These are phyloP conservation scores for Eupeodes latifasciatus DNA, from an alignment of 2,888 invertebrate species.

Conservation along the genomic window DNA sequence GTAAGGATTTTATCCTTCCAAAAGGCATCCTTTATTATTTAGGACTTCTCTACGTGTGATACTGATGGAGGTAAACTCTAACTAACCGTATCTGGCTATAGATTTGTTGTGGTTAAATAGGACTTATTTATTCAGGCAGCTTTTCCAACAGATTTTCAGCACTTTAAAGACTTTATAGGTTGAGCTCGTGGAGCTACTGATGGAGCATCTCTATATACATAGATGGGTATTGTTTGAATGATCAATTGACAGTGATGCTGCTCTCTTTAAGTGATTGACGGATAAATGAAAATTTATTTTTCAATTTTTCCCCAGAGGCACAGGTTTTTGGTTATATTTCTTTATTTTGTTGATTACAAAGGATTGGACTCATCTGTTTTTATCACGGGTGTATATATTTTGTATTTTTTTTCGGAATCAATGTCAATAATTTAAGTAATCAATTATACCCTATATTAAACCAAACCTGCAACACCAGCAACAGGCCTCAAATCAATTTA, in stretches of 20 bases:
- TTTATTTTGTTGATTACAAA: slow-evolving; percentile 26
- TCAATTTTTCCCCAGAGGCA: slow-evolving; percentile 48
- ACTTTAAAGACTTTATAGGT: slow-evolving; percentile 15
- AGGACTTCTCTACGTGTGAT: slow-evolving; percentile 46
- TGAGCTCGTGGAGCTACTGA: not conserved
- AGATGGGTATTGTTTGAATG: slow-evolving; percentile 1
- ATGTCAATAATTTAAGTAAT: slow-evolving; percentile 73
- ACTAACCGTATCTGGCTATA: not conserved
- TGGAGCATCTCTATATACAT: too few species aligned
- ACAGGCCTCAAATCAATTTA: slow-evolving; percentile 52
- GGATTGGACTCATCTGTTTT: slow-evolving; percentile 68
- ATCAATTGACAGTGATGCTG: slow-evolving; percentile 54
- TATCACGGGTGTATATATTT: not conserved
- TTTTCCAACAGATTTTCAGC: not conserved
- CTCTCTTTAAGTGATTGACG: slow-evolving; percentile 68
- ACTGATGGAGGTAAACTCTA: not conserved
- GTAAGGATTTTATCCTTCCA: slow-evolving; percentile 2
- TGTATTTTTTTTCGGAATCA: slow-evolving; percentile 39
- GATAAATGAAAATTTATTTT: slow-evolving; percentile 72
- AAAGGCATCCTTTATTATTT: slow-evolving; percentile 60
- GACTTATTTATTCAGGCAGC: not conserved
- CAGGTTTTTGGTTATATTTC: not conserved
- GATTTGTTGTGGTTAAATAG: slow-evolving; percentile 7
- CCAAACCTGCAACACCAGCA: not conserved
- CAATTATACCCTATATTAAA: slow-evolving; percentile 50